Evolutionary conservation across 2,888 invertebrate genomes (phyloP), one percentile per base, ranked within the genome.

Genomic region (Pharmacophagus antenor): DNA sequence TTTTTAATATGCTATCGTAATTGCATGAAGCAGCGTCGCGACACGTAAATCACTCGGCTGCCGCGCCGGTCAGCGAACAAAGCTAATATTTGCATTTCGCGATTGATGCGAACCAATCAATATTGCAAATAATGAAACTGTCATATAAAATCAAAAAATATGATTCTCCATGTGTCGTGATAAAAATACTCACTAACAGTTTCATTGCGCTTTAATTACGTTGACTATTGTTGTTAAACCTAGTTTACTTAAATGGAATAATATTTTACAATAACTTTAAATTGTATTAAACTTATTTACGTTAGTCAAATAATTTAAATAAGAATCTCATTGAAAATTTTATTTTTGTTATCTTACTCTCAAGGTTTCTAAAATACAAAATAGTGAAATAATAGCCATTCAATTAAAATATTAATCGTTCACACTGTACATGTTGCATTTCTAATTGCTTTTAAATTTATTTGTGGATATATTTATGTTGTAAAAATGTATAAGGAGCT

Each of bases 61-160:
- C 77, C 79, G 82, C 67, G 72, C 77, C 79, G 82, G 80, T 79
- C 84, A 81, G 74, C 78, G 82, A 72, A 76, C 76, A 75, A 72
- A 68, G 82, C 88, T 84, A 90, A 89, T 90, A 89, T 90, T 89
- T 89, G 87, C 88, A 86, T 86, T 85, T 85, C 85, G 80, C 84
- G 85, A 90, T 88, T 88, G 88, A 89, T 88, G 84, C 84, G 74
- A 81, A 77, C 82, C 87, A 89, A 90, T 90, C 90, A 88, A 88
- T 88, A 85, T 82, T 79, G 86, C 86, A 90, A 90, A 90, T 88
- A 88, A 84, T 85, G 82, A 82, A 85, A 84, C 82, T 82, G 76
- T 81, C 82, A 76, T 81, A 82, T 83, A 80, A 78, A 83, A 82
- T 79, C 78, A 79, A 79, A 83, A 81, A 84, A 86, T 78, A 82